A percentile compares a stretch with the other conserved stretches of the same genome.
These are phyloP conservation scores for Drosophila kohkoa DNA, from an alignment of 1,140 invertebrate species.

Conservation along the genomic window DNA sequence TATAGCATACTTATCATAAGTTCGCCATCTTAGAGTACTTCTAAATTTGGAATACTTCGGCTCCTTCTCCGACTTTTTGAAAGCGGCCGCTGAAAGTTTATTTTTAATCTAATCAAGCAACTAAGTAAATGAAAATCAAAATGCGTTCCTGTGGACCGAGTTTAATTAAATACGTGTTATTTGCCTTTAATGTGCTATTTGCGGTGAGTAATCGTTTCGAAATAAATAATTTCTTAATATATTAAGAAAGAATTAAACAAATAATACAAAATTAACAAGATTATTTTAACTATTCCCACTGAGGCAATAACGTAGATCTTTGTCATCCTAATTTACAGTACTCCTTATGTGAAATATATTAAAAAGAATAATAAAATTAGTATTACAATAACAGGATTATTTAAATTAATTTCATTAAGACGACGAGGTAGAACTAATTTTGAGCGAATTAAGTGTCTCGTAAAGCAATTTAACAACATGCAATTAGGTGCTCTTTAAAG, in stretches of 20 bases:
- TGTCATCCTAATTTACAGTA: too few relatives aligned
- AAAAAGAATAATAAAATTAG: too few relatives aligned
- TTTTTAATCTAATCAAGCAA: constrained; percentile 2
- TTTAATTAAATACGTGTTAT: constrained; percentile 90
- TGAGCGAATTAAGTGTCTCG: not conserved
- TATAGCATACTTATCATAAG: constrained; percentile 17
- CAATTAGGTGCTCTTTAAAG: constrained; percentile 49
- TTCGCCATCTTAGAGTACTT: not conserved
- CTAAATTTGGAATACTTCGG: constrained; percentile 22
- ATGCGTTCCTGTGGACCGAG: constrained; percentile 88
- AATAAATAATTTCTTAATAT: too few relatives aligned
- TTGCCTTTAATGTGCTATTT: constrained; percentile 90
- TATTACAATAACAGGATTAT: too few relatives aligned
- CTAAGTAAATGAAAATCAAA: constrained; percentile 70
- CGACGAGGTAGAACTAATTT: too few relatives aligned
- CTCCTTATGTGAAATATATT: too few relatives aligned
- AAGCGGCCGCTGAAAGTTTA: not conserved
- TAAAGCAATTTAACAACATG: constrained; percentile 24
- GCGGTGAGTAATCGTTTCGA: constrained; percentile 86
- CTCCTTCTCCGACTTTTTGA: not conserved
- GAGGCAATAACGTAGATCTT: too few relatives aligned
- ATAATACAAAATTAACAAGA: not conserved
- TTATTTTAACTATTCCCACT: too few relatives aligned
- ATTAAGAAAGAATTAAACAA: not conserved
- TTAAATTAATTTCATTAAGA: too few relatives aligned